Evolutionary conservation across 2,888 invertebrate genomes (phyloP), one percentile per base, ranked within the genome.

Genomic region (Cataglyphis rosenhaueri): DNA sequence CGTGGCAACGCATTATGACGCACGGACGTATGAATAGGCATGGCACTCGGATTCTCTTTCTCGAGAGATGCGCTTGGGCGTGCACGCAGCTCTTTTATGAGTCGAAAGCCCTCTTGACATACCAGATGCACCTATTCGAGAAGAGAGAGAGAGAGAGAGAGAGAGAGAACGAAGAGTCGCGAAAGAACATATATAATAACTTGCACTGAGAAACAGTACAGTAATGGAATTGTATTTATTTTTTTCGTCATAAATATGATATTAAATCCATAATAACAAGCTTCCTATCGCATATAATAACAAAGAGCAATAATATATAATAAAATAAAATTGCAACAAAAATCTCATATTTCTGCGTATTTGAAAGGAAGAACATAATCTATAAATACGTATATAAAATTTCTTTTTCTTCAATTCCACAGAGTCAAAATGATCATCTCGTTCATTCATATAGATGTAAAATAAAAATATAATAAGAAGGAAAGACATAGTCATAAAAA

Each of bases 1-100:
- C 81, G 85, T 52, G 84, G 82, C 85, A 87, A 84, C 83, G 84
- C 89, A 87, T 89, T 84, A 86, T 83, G 73, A 84, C 75, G 71
- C 76, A 76, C 85, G 70, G 82, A 73, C 78, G 83, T 85, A 89
- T 89, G 89, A 89, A 89, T 89, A 89, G 86, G 84, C 84, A 71
- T 86, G 86, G 87, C 83, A 83, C 87, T 57, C 74, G 87, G 83
- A 86, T 85, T 81, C 81, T 70, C 78, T 70, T 41, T 59, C 61
- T 62, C 44, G 48, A 79, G 78, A 87, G 84, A 86, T 89, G 89
- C 84, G 83, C 64, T 62, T 89, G 88, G 88, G 87, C 87, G 88
- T 84, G 85, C 85, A 86, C 82, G 66, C 81, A 38, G 81, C 85
- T 87, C 88, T 86, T 89, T 89, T 84, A 86, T 89, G 81, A 82